phyloP scores from a whole-genome alignment of 2,888 invertebrate genomes.

The Phrixothrix hirtus region DNA sequence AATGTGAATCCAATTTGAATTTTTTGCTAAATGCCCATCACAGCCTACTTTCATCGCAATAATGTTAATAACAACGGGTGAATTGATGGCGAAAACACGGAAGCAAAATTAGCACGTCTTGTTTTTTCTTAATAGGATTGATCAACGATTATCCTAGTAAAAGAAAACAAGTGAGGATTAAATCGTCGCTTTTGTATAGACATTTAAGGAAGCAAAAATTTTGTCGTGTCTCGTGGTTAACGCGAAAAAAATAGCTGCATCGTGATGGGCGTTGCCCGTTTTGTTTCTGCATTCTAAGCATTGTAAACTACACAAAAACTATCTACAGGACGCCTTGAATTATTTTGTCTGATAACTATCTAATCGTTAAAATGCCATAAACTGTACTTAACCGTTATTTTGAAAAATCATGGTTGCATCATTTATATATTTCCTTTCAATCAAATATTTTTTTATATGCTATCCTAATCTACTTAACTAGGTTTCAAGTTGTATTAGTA shows the following conservation, averaged over 20 bases:
- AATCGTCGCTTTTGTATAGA: constrained; percentile 16
- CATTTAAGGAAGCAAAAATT: constrained; percentile 28
- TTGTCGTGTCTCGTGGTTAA: constrained; percentile 29
- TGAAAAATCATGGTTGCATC: constrained; percentile 12
- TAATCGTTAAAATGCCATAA: constrained; percentile 19
- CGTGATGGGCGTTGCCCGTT: constrained; percentile 41
- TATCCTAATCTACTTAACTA: too few species aligned
- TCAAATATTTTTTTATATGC: too few species aligned
- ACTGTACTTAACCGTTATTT: constrained; percentile 18
- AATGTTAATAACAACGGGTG: constrained; percentile 21
- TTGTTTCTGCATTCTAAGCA: constrained; percentile 39
- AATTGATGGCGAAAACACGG: constrained; percentile 22
- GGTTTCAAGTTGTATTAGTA: too few species aligned
- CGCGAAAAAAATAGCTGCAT: constrained; percentile 26
- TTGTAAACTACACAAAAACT: constrained; percentile 28
- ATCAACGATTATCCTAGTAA: background rate
- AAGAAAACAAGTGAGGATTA: background rate
- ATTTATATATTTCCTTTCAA: too few species aligned
- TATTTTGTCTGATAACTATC: constrained; percentile 26
- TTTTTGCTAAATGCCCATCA: constrained; percentile 10
- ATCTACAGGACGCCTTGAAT: constrained; percentile 17
- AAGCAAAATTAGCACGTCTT: constrained; percentile 9
- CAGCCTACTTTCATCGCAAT: constrained; percentile 27
- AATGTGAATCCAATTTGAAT: constrained; percentile 2
- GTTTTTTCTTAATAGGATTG: background rate